Evolutionary conservation across 2,888 invertebrate species (phyloP).

Genomic region (Drosophila nr. fundita): DNA sequence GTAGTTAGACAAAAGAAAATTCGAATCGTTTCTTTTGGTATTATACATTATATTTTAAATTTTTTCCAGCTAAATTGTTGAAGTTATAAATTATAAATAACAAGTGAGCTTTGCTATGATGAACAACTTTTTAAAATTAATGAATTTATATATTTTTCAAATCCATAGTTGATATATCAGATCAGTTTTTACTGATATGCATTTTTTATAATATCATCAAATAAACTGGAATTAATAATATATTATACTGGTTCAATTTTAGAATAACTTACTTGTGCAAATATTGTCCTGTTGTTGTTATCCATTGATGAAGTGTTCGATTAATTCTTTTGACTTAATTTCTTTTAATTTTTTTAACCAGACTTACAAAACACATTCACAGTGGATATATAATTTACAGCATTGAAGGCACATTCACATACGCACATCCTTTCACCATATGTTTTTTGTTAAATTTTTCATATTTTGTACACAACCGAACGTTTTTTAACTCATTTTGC

Average conservation of each 20-base stretch:
- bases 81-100: not conserved
- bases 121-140: not conserved
- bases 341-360: not conserved
- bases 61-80: too few relatives aligned
- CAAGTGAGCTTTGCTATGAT: not conserved
- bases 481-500: slow-evolving; percentile 54
- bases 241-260: not conserved
- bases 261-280: not conserved
- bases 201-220: not conserved
- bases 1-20: not conserved
- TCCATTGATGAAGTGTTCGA: not conserved
- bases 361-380: not conserved
- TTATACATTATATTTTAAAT: not conserved
- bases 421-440: slow-evolving; percentile 32
- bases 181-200: not conserved
- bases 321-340: not conserved
- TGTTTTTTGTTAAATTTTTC: slow-evolving; percentile 24
- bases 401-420: slow-evolving; percentile 19
- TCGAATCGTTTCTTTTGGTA: not conserved
- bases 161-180: accelerated
- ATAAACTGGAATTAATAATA: not conserved
- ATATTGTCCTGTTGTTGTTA: not conserved
- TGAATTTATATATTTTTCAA: not conserved
- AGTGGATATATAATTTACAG: not conserved
- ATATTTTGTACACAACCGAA: slow-evolving; percentile 17